Conservation (phyloP, 2,113 vertebrate genomes). For the Dolichotis patagonum region DNA sequence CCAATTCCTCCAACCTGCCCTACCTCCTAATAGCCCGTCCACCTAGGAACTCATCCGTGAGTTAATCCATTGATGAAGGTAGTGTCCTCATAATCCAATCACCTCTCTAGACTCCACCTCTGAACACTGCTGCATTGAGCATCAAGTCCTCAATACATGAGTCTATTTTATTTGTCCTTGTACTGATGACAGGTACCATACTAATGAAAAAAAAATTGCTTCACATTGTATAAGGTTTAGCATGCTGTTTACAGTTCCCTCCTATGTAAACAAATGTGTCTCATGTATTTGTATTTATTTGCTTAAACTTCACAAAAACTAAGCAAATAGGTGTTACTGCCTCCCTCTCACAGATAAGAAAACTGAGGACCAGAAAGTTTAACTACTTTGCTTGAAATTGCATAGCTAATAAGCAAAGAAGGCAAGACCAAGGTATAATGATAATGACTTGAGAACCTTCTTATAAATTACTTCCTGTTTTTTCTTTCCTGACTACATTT, state of each 20-base stretch:
- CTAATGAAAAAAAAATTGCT: background rate
- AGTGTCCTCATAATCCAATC: background rate
- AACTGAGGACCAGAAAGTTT: background rate
- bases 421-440: background rate
- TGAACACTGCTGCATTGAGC: background rate
- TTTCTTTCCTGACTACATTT: background rate
- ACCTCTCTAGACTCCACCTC: background rate
- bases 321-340: background rate
- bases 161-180: background rate
- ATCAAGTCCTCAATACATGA: background rate
- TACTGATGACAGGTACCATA: background rate
- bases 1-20: background rate
- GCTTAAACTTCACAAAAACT: background rate
- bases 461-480: background rate
- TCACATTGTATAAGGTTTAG: background rate
- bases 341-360: background rate
- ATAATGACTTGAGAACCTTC: background rate
- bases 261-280: background rate
- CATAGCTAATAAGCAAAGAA: background rate
- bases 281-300: background rate
- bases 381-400: background rate
- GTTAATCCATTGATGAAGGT: background rate
- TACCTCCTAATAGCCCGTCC: background rate
- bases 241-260: background rate
- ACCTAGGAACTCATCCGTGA: background rate